Conservation (phyloP, 2,113 vertebrate species). For the Leptobrachium ailaonicum region DNA sequence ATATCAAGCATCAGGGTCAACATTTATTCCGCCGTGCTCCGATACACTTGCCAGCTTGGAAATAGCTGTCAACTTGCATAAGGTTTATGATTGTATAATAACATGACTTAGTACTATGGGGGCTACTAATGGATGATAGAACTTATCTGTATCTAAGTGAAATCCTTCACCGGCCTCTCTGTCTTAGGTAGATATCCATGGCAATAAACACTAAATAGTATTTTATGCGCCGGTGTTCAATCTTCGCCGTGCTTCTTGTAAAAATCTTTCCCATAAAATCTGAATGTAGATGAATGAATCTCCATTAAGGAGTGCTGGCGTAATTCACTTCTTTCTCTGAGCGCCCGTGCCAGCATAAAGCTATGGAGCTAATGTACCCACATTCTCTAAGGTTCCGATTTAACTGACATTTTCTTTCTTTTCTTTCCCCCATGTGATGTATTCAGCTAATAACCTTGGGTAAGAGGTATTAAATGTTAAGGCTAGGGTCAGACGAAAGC, state of each 20-base stretch:
- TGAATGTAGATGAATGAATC: conserved; percentile 5
- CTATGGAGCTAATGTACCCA: not conserved
- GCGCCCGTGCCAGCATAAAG: not conserved
- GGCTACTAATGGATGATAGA: not conserved
- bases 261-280: not conserved
- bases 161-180: conserved; percentile 7
- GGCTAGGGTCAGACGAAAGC: not conserved
- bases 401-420: not conserved
- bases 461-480: not conserved
- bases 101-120: not conserved
- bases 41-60: not conserved
- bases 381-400: not conserved
- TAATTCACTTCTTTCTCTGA: not conserved
- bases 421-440: not conserved
- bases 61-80: not conserved
- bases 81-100: conserved; percentile 1
- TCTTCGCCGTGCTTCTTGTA: not conserved
- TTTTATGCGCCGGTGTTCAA: not conserved
- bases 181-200: conserved; percentile 4
- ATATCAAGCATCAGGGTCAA: no score
- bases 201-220: conserved; percentile 4
- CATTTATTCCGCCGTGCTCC: no score
- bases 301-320: not conserved
- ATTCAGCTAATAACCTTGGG: not conserved
- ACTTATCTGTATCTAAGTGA: conserved; percentile 4